phyloP scores from a whole-genome alignment of 2,113 vertebrate species.

The Cynoglossus semilaevis region DNA sequence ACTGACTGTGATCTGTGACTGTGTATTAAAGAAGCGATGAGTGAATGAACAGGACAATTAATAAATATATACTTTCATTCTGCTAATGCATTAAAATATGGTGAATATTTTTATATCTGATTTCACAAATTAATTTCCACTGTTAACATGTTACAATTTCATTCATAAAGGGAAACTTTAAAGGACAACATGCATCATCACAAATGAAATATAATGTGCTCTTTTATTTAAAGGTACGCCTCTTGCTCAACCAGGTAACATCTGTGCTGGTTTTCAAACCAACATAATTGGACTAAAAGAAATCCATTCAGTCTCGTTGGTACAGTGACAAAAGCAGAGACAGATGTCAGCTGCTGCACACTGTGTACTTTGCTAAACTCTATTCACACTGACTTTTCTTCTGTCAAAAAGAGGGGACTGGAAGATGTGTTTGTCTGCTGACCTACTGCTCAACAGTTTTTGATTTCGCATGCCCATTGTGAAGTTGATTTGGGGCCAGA shows the following conservation, averaged over 20 bases:
- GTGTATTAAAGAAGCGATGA: too few relatives aligned
- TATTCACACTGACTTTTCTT: slow-evolving; percentile 59
- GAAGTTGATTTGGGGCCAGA: slow-evolving; percentile 20
- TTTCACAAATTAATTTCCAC: too few relatives aligned
- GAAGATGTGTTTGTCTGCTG: too few relatives aligned
- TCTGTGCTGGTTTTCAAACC: slow-evolving; percentile 25
- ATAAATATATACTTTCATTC: too few relatives aligned
- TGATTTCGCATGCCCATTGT: not conserved
- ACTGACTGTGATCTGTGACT: too few relatives aligned
- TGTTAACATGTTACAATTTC: too few relatives aligned
- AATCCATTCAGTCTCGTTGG: slow-evolving; percentile 47
- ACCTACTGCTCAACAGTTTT: too few relatives aligned
- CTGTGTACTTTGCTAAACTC: slow-evolving; percentile 45
- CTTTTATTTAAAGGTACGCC: slow-evolving; percentile 2
- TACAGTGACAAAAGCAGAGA: slow-evolving; percentile 57
- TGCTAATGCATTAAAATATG: too few relatives aligned
- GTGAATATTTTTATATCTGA: too few relatives aligned
- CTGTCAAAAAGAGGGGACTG: slow-evolving; percentile 49
- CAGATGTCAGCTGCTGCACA: slow-evolving; percentile 67
- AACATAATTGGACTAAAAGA: slow-evolving; percentile 32
- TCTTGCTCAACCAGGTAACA: slow-evolving; percentile 2
- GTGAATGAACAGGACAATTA: too few relatives aligned
- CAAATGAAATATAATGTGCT: not conserved
- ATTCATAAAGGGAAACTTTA: not conserved
- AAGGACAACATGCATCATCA: not conserved